A percentile compares a stretch with the other conserved stretches of the same genome.
Evolutionary conservation across 2,113 vertebrate species (phyloP).

Genomic region (Pycnonotus jocosus): DNA sequence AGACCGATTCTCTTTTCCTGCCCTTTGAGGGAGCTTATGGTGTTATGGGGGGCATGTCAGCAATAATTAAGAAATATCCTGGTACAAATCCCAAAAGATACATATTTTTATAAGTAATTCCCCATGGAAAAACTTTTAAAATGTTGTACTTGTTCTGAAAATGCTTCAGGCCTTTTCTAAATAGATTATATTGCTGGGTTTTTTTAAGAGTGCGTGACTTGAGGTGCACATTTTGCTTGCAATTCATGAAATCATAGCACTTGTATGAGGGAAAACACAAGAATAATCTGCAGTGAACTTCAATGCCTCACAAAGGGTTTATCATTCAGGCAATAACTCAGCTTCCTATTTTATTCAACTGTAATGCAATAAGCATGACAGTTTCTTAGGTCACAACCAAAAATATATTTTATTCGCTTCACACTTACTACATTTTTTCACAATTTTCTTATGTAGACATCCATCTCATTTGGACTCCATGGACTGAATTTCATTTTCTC

Average conservation of each 20-base stretch:
- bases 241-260: constrained; percentile 15
- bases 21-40: constrained; percentile 57
- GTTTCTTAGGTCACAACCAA: background rate
- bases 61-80: constrained; percentile 67
- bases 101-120: constrained; percentile 59
- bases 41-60: constrained; percentile 56
- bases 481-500: background rate
- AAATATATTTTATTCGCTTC: background rate
- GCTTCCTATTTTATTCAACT: background rate
- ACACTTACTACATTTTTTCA: background rate
- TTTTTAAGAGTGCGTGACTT: constrained; percentile 51
- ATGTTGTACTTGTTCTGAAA: constrained; percentile 53
- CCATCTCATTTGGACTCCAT: background rate
- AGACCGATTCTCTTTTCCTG: constrained; percentile 55
- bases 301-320: background rate
- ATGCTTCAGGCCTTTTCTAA: constrained; percentile 53
- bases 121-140: constrained; percentile 35
- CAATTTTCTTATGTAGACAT: background rate
- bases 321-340: background rate
- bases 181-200: constrained; percentile 38
- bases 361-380: background rate
- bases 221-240: constrained; percentile 45
- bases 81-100: constrained; percentile 44
- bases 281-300: background rate
- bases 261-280: background rate